A percentile compares a stretch with the other conserved stretches of the same genome.
These are phyloP conservation scores for Euspilapteryx auroguttella DNA, from an alignment of 2,888 invertebrate genomes.

Conservation along the genomic window DNA sequence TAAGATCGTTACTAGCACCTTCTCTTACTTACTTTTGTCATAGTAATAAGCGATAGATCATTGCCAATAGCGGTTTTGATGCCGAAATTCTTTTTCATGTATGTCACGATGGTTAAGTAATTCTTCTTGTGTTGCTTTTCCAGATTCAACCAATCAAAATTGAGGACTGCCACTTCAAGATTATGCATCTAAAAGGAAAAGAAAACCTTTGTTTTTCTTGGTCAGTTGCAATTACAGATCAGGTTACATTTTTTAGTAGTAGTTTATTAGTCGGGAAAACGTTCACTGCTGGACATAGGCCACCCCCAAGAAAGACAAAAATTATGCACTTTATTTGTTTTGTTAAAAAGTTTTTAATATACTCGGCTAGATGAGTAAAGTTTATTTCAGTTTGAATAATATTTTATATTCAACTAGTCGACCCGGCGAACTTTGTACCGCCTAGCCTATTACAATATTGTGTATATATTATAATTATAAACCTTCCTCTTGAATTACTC, in stretches of 20 bases:
- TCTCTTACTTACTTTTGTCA: conserved; percentile 24
- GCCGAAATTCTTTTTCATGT: conserved; percentile 22
- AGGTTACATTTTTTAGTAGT: not conserved
- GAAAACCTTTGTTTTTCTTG: not conserved
- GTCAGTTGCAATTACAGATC: not conserved
- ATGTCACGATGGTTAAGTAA: conserved; percentile 23
- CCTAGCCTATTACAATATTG: too few species aligned
- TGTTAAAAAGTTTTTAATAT: too few species aligned
- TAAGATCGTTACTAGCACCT: too few species aligned
- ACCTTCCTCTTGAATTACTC: too few species aligned
- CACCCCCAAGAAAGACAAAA: too few species aligned
- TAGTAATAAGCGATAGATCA: conserved; percentile 28
- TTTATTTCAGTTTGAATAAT: too few species aligned
- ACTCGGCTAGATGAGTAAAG: too few species aligned
- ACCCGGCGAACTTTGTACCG: too few species aligned
- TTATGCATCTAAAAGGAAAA: conserved; percentile 14
- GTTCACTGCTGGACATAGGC: too few species aligned
- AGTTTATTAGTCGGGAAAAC: not conserved
- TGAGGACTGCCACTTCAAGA: conserved; percentile 17
- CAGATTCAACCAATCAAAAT: conserved; percentile 30
- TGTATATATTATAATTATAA: too few species aligned
- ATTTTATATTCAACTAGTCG: too few species aligned
- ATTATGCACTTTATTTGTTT: too few species aligned
- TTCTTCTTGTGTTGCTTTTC: conserved; percentile 17
- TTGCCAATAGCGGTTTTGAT: conserved; percentile 24